Conservation (phyloP, 2,797 vertebrate genomes). For the Heliangelus exortis region DNA sequence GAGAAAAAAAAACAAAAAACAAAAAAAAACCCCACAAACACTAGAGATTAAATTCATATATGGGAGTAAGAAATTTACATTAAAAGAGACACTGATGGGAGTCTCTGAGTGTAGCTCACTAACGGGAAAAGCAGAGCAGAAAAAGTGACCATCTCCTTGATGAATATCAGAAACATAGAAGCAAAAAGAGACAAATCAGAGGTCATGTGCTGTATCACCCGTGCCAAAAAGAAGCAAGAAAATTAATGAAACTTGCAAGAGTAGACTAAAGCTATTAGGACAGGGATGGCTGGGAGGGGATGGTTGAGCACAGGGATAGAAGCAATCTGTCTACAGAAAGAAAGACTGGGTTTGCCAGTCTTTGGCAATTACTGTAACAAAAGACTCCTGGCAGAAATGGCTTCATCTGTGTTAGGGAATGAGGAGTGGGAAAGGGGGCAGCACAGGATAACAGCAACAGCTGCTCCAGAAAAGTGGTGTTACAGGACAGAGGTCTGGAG, state of each 20-base stretch:
- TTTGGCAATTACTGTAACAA: neutral
- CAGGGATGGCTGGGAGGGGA: neutral
- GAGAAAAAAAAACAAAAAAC: neutral
- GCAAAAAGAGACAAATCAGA: constrained; percentile 36
- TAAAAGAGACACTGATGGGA: neutral
- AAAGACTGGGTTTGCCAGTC: neutral
- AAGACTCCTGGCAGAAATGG: neutral
- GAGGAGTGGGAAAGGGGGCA: neutral
- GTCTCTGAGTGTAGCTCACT: neutral
- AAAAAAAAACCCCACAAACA: neutral
- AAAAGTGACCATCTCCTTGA: constrained; percentile 14
- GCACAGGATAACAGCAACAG: neutral
- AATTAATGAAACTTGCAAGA: constrained; percentile 55
- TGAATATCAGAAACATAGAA: constrained; percentile 31
- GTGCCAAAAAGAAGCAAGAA: constrained; percentile 19
- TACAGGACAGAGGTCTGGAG: neutral
- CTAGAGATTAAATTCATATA: neutral
- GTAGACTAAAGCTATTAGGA: constrained; percentile 15
- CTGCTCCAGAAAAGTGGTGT: neutral
- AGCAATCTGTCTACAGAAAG: neutral
- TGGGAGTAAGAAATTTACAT: neutral
- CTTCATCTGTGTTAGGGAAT: neutral
- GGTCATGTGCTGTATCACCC: neutral
- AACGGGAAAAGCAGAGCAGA: constrained; percentile 2
- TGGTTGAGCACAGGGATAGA: neutral